These are phyloP conservation scores for Deroplatys truncata DNA, from an alignment of 2,888 invertebrate genomes.

Conservation along the genomic window DNA sequence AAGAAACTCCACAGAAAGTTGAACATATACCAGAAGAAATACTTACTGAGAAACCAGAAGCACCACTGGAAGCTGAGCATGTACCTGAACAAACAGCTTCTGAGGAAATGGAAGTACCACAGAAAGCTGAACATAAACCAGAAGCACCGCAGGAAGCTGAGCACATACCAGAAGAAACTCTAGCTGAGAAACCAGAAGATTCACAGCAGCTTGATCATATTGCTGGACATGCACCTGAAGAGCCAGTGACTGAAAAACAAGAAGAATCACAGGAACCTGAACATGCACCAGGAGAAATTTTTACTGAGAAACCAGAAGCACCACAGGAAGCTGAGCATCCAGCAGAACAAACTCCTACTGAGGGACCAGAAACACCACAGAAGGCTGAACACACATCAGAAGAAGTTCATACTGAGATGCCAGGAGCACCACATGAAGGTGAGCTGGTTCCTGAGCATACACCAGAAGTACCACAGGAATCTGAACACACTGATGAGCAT, in stretches of 20 bases:
- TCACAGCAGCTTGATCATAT: neutral
- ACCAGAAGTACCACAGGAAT: neutral
- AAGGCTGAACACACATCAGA: slow-evolving; percentile 20
- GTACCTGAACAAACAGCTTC: neutral
- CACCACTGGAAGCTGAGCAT: slow-evolving; percentile 16
- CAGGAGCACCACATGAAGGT: neutral
- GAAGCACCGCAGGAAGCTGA: neutral
- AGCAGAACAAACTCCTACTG: slow-evolving; percentile 21
- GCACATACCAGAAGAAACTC: neutral
- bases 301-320: too few species aligned
- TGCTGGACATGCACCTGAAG: neutral
- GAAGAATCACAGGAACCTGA: neutral
- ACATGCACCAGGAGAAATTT: neutral
- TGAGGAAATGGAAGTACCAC: neutral
- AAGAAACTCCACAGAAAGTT: slow-evolving; percentile 21
- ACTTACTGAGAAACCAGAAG: slow-evolving; percentile 5
- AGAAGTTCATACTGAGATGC: slow-evolving; percentile 11
- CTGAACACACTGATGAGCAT: neutral
- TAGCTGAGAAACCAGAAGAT: neutral
- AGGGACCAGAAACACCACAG: neutral
- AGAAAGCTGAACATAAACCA: neutral
- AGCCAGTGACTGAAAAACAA: neutral
- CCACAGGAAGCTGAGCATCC: neutral
- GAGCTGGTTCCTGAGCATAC: neutral
- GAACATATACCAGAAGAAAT: neutral